These are phyloP conservation scores for Pheucticus melanocephalus DNA, from an alignment of 2,113 vertebrate species.

Conservation along the genomic window DNA sequence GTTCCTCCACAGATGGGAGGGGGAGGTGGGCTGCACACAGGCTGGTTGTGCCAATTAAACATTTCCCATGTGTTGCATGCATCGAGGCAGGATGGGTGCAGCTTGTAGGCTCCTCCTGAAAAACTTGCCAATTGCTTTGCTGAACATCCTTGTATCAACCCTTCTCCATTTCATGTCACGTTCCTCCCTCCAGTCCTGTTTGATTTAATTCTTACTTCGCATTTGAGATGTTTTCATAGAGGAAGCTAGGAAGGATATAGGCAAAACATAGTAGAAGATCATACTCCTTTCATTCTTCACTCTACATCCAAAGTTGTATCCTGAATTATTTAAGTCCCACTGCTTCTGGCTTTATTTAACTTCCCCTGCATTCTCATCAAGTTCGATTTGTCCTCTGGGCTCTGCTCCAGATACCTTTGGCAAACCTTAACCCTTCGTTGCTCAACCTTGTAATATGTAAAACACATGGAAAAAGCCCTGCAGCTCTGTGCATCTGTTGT, in stretches of 20 bases:
- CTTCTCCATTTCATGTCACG: background rate
- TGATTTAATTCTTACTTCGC: background rate
- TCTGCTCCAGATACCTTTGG: background rate
- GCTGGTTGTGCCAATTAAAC: background rate
- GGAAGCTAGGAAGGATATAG: background rate
- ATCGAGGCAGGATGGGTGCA: accelerated
- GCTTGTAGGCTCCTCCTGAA: background rate
- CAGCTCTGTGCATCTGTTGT: background rate
- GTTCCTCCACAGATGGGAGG: background rate
- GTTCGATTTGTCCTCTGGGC: background rate
- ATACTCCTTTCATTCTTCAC: background rate
- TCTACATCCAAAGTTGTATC: background rate
- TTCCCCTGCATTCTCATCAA: background rate
- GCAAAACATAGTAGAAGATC: background rate
- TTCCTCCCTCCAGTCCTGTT: background rate
- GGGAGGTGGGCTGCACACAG: background rate
- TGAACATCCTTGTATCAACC: background rate
- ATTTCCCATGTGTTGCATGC: background rate
- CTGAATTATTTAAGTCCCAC: background rate
- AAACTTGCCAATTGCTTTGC: background rate
- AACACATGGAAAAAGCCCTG: background rate
- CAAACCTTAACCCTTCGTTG: background rate
- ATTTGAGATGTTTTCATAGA: background rate
- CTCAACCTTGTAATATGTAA: background rate
- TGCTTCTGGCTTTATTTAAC: background rate